Conservation (phyloP, 1,140 invertebrate genomes). For the Drosophila sturtevanti region DNA sequence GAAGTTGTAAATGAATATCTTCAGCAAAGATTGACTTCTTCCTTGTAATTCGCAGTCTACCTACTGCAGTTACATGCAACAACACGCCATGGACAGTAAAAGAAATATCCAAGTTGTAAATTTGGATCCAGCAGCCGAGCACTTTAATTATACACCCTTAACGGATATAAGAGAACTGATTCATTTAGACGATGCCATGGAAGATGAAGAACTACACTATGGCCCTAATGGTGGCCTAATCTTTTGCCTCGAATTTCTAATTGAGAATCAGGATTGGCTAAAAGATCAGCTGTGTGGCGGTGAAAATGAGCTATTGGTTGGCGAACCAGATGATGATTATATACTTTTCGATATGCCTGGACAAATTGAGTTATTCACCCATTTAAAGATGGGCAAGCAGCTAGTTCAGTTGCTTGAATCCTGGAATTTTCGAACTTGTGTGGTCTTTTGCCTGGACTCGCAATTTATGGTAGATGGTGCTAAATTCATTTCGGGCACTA, state of each 20-base stretch:
- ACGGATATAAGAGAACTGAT: slow-evolving; percentile 97
- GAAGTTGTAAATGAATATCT: background rate
- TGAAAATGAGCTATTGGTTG: slow-evolving; percentile 81
- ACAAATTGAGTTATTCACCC: slow-evolving; percentile 99
- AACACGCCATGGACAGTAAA: slow-evolving; percentile 90
- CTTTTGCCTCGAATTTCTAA: slow-evolving; percentile 97
- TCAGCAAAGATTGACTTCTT: background rate
- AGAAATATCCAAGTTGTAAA: slow-evolving; percentile 95
- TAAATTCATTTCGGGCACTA: slow-evolving; percentile 97
- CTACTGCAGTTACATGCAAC: slow-evolving; percentile 95
- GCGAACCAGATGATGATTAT: slow-evolving; percentile 92
- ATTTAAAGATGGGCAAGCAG: slow-evolving; percentile 94
- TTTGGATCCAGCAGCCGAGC: slow-evolving; percentile 98
- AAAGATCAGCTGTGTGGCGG: slow-evolving; percentile 89
- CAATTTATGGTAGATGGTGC: slow-evolving; percentile 98
- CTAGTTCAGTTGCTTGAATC: slow-evolving; percentile 92
- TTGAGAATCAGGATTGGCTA: slow-evolving; percentile 96
- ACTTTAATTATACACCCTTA: slow-evolving; percentile 95
- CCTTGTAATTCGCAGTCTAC: slow-evolving; percentile 88
- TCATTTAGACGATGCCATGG: slow-evolving; percentile 97
- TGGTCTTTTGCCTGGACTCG: slow-evolving; percentile 96
- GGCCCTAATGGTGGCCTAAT: slow-evolving; percentile 99
- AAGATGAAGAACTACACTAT: slow-evolving; percentile 96
- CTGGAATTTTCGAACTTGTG: slow-evolving; percentile 96
- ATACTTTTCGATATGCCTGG: slow-evolving; percentile 99